Percentiles rank a stretch among this genome's conserved stretches.
Conservation (phyloP, 2,797 vertebrate genomes). For the Cirrhinus molitorella region DNA sequence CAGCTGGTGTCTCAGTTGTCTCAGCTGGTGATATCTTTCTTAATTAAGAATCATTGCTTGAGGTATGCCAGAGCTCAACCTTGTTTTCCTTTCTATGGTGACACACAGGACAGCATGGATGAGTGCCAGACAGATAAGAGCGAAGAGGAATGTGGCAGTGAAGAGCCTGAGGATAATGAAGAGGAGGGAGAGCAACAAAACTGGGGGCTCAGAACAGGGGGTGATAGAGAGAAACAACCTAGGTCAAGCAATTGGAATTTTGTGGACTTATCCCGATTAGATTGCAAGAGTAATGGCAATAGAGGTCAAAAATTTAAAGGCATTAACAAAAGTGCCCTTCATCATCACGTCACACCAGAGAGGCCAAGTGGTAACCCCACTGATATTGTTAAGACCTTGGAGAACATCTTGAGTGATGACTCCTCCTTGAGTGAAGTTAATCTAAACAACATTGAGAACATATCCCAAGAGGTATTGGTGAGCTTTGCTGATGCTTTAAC, state of each 20-base stretch:
- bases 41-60: conserved; percentile 63
- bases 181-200: conserved; percentile 56
- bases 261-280: background rate
- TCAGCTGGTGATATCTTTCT: conserved; percentile 28
- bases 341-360: conserved; percentile 64
- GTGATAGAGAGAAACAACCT: conserved; percentile 61
- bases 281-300: conserved; percentile 27
- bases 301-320: background rate
- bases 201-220: background rate
- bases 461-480: conserved; percentile 83
- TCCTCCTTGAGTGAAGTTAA: conserved; percentile 83
- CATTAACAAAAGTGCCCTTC: background rate
- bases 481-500: conserved; percentile 85
- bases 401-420: conserved; percentile 83
- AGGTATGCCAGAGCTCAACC: conserved; percentile 61
- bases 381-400: conserved; percentile 84
- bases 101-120: conserved; percentile 68
- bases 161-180: conserved; percentile 69
- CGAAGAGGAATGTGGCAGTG: conserved; percentile 76
- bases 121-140: conserved; percentile 73
- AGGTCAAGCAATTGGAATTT: conserved; percentile 48
- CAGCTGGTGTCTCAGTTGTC: conserved; percentile 36
- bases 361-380: conserved; percentile 84
- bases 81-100: conserved; percentile 71
- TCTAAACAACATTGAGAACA: conserved; percentile 91